Base-by-base conservation (phyloP, 2,888 invertebrate genomes). In the Campoplex capitator region DNA sequence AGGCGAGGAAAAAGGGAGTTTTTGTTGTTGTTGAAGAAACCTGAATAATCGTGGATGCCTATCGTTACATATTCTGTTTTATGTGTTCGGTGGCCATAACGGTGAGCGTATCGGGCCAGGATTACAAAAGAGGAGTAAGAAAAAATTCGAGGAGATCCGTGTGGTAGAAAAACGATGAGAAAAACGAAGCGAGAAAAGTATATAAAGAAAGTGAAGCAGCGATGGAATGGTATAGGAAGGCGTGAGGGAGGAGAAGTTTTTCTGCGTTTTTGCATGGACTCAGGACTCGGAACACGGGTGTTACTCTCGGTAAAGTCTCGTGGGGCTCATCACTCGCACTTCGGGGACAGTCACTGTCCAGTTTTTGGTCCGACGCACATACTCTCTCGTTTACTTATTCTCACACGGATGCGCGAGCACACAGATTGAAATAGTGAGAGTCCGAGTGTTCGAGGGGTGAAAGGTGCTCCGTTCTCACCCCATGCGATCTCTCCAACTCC, bases 291-390 rank as follows among this genome's bases (percentile, higher is more conserved):
- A 42, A 54, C 45, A 78, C 51, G 51, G 54, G 35, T 65, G 74
- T 71, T 73, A 77, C 71, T 75, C 82, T 48, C 13, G 75, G 82
- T 65, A 68, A 67, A 85, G 89, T 93, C 94, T 93, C 94, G 88
- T 87, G 94, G 94, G 94, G 92, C 92, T 93, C 94, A 94, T 94
- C 94, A 92, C 93, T 94, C 94, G 93, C 93, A 93, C 94, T 93
- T 93, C 92, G 91, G 93, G 93, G 92, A 91, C 90, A 92, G 89
- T 91, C 91, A 91, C 91, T 92, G 92, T 91, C 91, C 92, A 91
- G 88, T 91, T 83, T 76, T 86, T 56, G 86, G 80, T 84, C 85
- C 51, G 83, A 84, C 75, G 79, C 85, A 81, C 84, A 83, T 76
- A 76, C 42, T 65, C 79, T 45, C 79, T 45, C 23, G 32, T 13